Evolutionary conservation across 1,140 invertebrate species (phyloP).

Genomic region (Globodera rostochiensis): DNA sequence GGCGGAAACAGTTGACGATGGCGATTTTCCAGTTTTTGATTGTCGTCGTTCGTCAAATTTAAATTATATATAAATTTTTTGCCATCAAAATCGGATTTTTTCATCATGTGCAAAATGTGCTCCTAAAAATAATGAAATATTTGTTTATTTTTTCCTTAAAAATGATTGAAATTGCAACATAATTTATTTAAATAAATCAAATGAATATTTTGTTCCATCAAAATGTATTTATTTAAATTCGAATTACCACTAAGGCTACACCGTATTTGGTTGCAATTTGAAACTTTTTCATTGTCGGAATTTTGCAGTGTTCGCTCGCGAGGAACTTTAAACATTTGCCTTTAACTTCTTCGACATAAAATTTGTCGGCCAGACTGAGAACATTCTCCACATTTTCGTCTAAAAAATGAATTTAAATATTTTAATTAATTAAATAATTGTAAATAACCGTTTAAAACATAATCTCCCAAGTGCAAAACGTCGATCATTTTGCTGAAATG

Average conservation of each 20-base stretch:
- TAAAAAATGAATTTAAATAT: no score
- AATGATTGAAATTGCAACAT: no score
- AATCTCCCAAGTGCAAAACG: neutral
- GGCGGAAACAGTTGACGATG: no score
- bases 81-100: neutral
- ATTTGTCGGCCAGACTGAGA: neutral
- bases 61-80: neutral
- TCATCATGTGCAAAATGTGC: neutral
- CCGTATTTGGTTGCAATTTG: neutral
- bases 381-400: neutral
- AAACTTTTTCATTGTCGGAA: neutral
- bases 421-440: no score
- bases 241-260: neutral
- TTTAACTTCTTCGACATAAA: neutral
- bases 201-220: no score
- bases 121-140: neutral
- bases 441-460: neutral
- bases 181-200: no score
- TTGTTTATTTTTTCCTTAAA: no score
- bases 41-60: neutral
- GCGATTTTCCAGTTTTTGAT: neutral
- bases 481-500: neutral
- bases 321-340: neutral
- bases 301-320: neutral
- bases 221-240: neutral